Conservation (phyloP, 1,140 invertebrate species). For the Sarcophaga bullata region DNA sequence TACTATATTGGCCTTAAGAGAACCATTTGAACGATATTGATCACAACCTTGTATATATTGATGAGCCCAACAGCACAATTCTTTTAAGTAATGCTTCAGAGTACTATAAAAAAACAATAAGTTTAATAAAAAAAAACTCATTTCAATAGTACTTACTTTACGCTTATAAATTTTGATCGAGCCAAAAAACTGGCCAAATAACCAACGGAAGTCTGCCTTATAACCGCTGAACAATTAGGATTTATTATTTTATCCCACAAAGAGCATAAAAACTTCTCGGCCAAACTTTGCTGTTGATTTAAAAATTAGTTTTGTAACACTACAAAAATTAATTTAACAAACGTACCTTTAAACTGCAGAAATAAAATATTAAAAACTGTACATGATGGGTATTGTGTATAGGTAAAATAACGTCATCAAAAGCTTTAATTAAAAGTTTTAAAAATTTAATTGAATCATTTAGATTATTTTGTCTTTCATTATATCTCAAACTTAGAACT, state of each 20-base stretch:
- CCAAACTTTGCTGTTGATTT: conserved; percentile 65
- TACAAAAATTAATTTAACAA: background rate
- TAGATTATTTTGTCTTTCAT: conserved; percentile 45
- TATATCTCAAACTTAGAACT: conserved; percentile 42
- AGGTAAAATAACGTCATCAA: conserved; percentile 78
- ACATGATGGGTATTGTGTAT: conserved; percentile 80
- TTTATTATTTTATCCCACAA: conserved; percentile 81
- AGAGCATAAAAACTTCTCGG: conserved; percentile 76
- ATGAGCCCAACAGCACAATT: conserved; percentile 80
- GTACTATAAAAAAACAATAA: conserved; percentile 53
- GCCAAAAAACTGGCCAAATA: conserved; percentile 83
- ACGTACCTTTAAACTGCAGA: conserved; percentile 74
- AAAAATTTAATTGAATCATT: conserved; percentile 49
- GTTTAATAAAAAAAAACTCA: background rate
- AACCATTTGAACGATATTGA: conserved; percentile 64
- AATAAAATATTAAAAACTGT: conserved; percentile 83
- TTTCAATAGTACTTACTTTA: conserved; percentile 68
- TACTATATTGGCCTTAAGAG: conserved; percentile 77
- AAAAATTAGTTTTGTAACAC: background rate
- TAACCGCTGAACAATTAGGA: conserved; percentile 72
- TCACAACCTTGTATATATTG: conserved; percentile 76
- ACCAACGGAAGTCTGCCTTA: conserved; percentile 75
- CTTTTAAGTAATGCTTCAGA: conserved; percentile 72
- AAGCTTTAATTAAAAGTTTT: conserved; percentile 69
- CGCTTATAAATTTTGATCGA: conserved; percentile 74